phyloP scores from a whole-genome alignment of 2,113 vertebrate genomes.

The Oenanthe melanoleuca region DNA sequence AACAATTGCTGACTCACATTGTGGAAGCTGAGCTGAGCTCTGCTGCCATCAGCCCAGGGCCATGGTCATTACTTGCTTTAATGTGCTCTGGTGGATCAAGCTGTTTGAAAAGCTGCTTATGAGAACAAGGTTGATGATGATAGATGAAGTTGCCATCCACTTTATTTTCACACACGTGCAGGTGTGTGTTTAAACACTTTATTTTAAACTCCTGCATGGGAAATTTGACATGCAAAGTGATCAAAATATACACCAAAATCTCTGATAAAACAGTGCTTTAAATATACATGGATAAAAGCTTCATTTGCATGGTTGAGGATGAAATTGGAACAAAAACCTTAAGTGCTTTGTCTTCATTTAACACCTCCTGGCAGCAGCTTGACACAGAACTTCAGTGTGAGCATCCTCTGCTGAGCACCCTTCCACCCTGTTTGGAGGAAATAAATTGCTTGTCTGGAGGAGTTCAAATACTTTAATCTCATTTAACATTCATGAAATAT shows the following conservation, averaged over 20 bases:
- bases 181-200: not conserved
- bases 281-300: not conserved
- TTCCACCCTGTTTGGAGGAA: slow-evolving; percentile 7
- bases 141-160: not conserved
- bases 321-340: not conserved
- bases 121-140: not conserved
- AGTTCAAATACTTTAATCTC: slow-evolving; percentile 3
- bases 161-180: not conserved
- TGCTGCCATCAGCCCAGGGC: not conserved
- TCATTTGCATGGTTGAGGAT: not conserved
- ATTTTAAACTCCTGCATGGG: not conserved
- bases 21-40: not conserved
- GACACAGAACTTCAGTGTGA: not conserved
- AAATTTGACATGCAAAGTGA: not conserved
- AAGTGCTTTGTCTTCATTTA: slow-evolving; percentile 8
- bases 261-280: not conserved
- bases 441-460: slow-evolving; percentile 14
- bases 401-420: not conserved
- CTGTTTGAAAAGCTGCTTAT: not conserved
- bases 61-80: not conserved
- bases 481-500: not conserved
- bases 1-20: slow-evolving; percentile 44
- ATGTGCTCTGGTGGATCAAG: not conserved
- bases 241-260: not conserved
- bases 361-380: not conserved